Evolutionary conservation across 1,140 invertebrate species (phyloP).

Genomic region (Paraescarpia echinospica): DNA sequence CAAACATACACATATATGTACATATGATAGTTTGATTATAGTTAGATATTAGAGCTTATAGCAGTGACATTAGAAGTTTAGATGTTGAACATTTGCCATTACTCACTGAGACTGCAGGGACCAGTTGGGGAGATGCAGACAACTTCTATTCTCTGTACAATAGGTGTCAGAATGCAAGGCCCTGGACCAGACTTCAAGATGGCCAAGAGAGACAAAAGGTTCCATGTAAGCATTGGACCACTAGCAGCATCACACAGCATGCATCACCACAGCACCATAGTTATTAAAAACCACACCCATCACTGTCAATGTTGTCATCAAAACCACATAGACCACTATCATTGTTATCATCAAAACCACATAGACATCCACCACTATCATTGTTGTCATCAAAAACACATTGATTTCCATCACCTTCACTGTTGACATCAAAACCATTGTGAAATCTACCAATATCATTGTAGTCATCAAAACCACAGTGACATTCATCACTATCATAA

Average conservation of each 20-base stretch:
- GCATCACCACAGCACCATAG: neutral
- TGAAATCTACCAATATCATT: neutral
- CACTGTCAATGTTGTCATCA: too few species aligned
- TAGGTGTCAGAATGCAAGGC: neutral
- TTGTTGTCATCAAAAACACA: too few species aligned
- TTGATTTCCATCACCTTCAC: neutral
- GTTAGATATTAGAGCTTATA: too few species aligned
- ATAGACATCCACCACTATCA: too few species aligned
- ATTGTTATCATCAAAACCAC: too few species aligned
- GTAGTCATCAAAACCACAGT: neutral
- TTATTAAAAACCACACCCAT: neutral
- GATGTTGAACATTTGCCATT: neutral
- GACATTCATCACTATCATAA: too few species aligned
- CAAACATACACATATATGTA: too few species aligned
- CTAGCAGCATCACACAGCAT: neutral
- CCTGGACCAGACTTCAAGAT: neutral
- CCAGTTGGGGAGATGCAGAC: neutral
- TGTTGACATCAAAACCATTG: neutral
- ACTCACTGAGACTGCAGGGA: neutral
- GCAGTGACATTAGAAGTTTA: too few species aligned
- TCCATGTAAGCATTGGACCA: neutral
- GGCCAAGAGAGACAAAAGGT: neutral
- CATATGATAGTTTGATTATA: too few species aligned
- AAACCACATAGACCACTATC: too few species aligned
- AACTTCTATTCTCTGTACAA: neutral